Evolutionary conservation across 23 tunicate genomes (phyloP).

Genomic region (Botrylloides violaceus): DNA sequence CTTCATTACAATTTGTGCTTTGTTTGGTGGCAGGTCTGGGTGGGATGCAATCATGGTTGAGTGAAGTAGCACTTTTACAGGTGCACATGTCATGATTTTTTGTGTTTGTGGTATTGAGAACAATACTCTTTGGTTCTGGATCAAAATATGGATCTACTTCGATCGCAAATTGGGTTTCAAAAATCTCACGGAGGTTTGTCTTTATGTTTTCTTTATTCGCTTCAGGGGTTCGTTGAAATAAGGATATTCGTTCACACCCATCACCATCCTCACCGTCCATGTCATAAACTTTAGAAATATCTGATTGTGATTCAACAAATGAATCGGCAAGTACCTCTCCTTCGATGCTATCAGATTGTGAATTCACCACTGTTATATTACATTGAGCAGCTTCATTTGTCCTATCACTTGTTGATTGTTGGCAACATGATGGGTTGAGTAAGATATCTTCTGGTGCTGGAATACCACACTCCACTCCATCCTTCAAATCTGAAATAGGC

Average conservation of each 20-base stretch:
- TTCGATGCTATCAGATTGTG: neutral
- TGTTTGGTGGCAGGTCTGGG: neutral
- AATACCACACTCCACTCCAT: neutral
- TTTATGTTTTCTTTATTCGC: conserved; percentile 11
- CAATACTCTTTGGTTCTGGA: conserved; percentile 89
- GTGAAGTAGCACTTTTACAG: neutral
- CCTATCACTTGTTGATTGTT: neutral
- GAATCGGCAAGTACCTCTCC: neutral
- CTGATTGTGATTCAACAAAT: neutral
- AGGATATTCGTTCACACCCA: neutral
- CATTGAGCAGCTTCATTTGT: neutral
- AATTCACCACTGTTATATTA: neutral
- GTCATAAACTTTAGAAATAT: neutral
- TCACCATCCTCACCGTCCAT: conserved; percentile 3
- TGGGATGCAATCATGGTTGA: neutral
- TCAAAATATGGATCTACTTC: conserved; percentile 62
- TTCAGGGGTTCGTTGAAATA: neutral
- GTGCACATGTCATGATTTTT: neutral
- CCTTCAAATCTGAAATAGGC: neutral
- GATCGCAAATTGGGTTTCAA: neutral
- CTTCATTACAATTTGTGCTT: neutral
- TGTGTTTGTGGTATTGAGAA: conserved; percentile 6
- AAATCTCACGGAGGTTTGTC: neutral
- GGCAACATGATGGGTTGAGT: neutral
- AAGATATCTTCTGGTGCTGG: neutral